Evolutionary conservation across 2,797 vertebrate genomes (phyloP).

Genomic region (Sciurus vulgaris): DNA sequence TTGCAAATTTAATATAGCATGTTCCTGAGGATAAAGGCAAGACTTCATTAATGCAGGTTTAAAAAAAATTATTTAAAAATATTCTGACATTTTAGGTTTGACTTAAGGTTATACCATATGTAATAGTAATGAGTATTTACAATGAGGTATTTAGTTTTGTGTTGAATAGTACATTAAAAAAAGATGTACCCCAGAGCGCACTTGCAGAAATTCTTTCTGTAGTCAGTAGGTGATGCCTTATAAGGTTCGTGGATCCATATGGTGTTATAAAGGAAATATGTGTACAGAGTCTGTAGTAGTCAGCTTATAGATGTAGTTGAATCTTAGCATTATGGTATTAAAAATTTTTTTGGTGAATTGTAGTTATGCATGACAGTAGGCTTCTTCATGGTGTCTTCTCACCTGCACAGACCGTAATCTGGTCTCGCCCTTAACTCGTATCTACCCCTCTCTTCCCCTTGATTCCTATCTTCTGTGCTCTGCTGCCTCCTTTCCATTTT

Average conservation of each 20-base stretch:
- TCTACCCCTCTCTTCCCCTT: no score
- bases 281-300: background rate
- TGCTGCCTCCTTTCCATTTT: no score
- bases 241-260: slow-evolving; percentile 25
- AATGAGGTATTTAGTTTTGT: slow-evolving; percentile 17
- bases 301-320: background rate
- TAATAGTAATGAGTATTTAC: slow-evolving; percentile 29
- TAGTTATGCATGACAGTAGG: no score
- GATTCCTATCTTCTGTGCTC: no score
- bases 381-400: no score
- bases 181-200: background rate
- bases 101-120: slow-evolving; percentile 15
- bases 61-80: slow-evolving; percentile 14
- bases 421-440: no score
- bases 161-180: background rate
- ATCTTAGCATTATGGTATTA: background rate
- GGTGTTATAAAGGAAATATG: slow-evolving; percentile 8
- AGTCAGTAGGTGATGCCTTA: slow-evolving; percentile 16
- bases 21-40: background rate
- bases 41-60: slow-evolving; percentile 24
- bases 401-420: no score
- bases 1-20: slow-evolving; percentile 29
- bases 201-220: slow-evolving; percentile 52
- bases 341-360: no score
- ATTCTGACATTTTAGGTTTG: slow-evolving; percentile 5